A percentile compares a stretch with the other conserved stretches of the same genome.
phyloP scores from a whole-genome alignment of 37 sponge, comb jelly and placozoan genomes.

The Chondrilla cf. caribensis region DNA sequence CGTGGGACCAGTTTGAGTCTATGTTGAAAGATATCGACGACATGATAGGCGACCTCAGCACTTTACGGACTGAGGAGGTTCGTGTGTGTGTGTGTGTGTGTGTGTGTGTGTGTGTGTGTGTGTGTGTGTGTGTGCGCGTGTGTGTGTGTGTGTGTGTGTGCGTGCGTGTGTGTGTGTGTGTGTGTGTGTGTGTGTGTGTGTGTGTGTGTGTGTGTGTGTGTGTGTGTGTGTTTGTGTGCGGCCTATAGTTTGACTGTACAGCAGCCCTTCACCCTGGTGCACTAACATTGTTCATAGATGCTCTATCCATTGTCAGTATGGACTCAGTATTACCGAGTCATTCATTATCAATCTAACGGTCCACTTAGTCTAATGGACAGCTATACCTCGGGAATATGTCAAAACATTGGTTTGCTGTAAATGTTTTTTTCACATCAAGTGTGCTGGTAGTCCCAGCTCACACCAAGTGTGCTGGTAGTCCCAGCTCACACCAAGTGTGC shows the following conservation, averaged over 20 bases:
- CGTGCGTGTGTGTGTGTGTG: constrained; percentile 39
- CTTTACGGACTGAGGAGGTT: neutral
- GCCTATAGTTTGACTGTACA: neutral
- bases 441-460: too few relatives aligned
- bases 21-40: constrained; percentile 23
- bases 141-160: constrained; percentile 9
- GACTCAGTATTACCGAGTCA: too few relatives aligned
- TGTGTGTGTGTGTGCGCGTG: constrained; percentile 42
- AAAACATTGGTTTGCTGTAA: too few relatives aligned
- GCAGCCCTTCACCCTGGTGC: too few relatives aligned
- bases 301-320: too few relatives aligned
- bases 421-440: too few relatives aligned
- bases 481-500: too few relatives aligned
- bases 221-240: constrained; percentile 2
- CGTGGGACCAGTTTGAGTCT: constrained; percentile 19
- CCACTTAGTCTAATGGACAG: too few relatives aligned
- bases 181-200: constrained; percentile 43
- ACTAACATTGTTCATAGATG: too few relatives aligned
- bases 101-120: constrained; percentile 43
- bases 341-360: too few relatives aligned
- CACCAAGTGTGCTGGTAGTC: too few relatives aligned
- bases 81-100: constrained; percentile 8
- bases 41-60: constrained; percentile 4
- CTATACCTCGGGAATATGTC: too few relatives aligned
- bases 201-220: constrained; percentile 40